Conservation (phyloP, 2,797 vertebrate species). For the Craterocephalus amniculus region DNA sequence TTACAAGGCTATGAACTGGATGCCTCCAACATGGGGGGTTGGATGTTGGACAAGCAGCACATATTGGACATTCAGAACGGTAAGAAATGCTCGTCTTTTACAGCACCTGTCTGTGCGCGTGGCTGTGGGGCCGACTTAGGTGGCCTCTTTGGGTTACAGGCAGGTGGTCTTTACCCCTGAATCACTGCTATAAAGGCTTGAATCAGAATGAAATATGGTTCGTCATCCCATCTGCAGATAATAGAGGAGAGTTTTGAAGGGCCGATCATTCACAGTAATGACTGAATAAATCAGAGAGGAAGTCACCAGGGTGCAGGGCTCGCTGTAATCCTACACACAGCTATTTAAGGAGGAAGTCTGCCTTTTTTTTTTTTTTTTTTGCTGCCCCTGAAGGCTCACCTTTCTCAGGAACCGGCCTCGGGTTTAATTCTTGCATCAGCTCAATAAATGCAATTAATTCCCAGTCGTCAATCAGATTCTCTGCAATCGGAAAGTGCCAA, state of each 20-base stretch:
- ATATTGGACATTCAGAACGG: constrained; percentile 94
- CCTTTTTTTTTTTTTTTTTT: no score
- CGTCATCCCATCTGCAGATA: constrained; percentile 83
- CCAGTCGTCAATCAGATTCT: constrained; percentile 57
- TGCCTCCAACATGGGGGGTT: constrained; percentile 95
- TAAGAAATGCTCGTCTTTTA: constrained; percentile 68
- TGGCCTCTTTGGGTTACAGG: constrained; percentile 73
- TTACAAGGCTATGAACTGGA: constrained; percentile 96
- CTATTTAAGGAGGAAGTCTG: constrained; percentile 82
- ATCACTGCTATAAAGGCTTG: constrained; percentile 83
- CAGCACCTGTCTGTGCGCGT: background rate
- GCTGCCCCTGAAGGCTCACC: constrained; percentile 76
- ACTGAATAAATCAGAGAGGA: constrained; percentile 87
- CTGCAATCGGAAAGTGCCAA: constrained; percentile 51
- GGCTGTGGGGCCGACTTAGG: constrained; percentile 55
- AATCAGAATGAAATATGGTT: constrained; percentile 83
- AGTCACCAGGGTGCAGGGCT: constrained; percentile 76
- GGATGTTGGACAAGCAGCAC: constrained; percentile 96
- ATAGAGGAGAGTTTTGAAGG: constrained; percentile 86
- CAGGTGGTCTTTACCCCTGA: constrained; percentile 69
- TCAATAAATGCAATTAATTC: constrained; percentile 58
- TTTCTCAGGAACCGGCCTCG: constrained; percentile 65
- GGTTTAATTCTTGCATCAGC: constrained; percentile 63
- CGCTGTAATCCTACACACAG: constrained; percentile 63
- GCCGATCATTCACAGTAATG: constrained; percentile 88